phyloP scores from a whole-genome alignment of 2,797 vertebrate species.

The Cottoperca gobio region DNA sequence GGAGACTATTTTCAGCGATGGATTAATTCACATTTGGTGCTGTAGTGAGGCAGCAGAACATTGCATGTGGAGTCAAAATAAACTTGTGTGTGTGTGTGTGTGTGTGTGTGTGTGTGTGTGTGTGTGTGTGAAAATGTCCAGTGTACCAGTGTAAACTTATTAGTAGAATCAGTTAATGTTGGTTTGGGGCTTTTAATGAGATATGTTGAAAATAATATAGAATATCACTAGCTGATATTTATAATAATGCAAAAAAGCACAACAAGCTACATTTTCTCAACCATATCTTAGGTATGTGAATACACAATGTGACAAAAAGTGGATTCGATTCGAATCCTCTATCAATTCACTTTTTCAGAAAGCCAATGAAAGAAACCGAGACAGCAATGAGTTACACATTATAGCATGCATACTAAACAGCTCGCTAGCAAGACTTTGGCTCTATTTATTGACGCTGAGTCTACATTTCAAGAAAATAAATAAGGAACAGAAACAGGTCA shows the following conservation, averaged over 20 bases:
- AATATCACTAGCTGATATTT: neutral
- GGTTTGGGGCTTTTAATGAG: neutral
- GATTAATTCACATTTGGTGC: neutral
- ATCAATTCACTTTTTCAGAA: neutral
- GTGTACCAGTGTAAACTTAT: too few relatives aligned
- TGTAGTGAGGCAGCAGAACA: neutral
- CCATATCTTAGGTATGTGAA: too few relatives aligned
- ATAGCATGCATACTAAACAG: too few relatives aligned
- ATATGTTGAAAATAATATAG: too few relatives aligned
- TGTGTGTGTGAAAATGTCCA: too few relatives aligned
- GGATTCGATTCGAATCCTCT: too few relatives aligned
- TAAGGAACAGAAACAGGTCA: neutral
- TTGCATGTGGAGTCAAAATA: too few relatives aligned
- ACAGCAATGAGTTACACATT: neutral
- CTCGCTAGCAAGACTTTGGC: neutral
- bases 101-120: too few relatives aligned
- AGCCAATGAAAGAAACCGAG: neutral
- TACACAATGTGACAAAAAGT: too few relatives aligned
- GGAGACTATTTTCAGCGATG: neutral
- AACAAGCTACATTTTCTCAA: neutral
- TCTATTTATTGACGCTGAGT: neutral
- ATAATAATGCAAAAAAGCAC: neutral
- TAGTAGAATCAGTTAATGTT: neutral
- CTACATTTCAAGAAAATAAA: neutral
- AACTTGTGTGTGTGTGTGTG: too few relatives aligned